phyloP scores from a whole-genome alignment of 2,888 invertebrate species.

The Autographa gamma region DNA sequence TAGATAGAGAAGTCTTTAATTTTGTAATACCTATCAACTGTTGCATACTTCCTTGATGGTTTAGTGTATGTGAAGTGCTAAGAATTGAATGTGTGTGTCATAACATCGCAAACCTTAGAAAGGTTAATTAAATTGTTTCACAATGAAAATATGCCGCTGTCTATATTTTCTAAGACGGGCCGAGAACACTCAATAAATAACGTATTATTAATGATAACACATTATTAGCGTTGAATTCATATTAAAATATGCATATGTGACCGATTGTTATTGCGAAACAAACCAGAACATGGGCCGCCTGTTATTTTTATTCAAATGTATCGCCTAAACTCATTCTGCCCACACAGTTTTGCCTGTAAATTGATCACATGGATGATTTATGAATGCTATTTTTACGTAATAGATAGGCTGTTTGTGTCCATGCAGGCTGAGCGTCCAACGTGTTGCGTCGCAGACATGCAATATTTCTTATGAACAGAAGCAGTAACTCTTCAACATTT shows the following conservation, averaged over 20 bases:
- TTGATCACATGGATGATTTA: conserved; percentile 71
- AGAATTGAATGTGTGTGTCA: conserved; percentile 10
- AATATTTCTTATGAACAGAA: conserved; percentile 62
- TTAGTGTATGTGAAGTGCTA: conserved; percentile 18
- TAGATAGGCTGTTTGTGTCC: conserved; percentile 57
- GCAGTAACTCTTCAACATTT: conserved; percentile 55
- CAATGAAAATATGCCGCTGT: neutral
- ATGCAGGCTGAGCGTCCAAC: conserved; percentile 44
- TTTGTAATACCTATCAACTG: conserved; percentile 26
- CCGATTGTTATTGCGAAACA: conserved; percentile 56
- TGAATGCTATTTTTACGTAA: conserved; percentile 72
- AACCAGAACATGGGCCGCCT: conserved; percentile 55
- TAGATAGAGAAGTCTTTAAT: conserved; percentile 20
- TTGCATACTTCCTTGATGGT: conserved; percentile 31
- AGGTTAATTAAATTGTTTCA: conserved; percentile 20
- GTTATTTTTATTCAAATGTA: conserved; percentile 70
- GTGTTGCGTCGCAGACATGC: conserved; percentile 52
- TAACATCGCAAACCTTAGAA: conserved; percentile 7
- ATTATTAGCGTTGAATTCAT: conserved; percentile 30
- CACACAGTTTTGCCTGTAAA: conserved; percentile 70
- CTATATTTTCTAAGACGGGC: conserved; percentile 8
- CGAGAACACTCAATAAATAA: conserved; percentile 33
- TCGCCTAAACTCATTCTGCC: conserved; percentile 70
- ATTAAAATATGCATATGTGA: conserved; percentile 52
- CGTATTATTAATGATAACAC: conserved; percentile 31